Percentiles rank a stretch among this genome's conserved stretches.
Conservation (phyloP, 2,888 invertebrate genomes). For the Scaptomyza parva region DNA sequence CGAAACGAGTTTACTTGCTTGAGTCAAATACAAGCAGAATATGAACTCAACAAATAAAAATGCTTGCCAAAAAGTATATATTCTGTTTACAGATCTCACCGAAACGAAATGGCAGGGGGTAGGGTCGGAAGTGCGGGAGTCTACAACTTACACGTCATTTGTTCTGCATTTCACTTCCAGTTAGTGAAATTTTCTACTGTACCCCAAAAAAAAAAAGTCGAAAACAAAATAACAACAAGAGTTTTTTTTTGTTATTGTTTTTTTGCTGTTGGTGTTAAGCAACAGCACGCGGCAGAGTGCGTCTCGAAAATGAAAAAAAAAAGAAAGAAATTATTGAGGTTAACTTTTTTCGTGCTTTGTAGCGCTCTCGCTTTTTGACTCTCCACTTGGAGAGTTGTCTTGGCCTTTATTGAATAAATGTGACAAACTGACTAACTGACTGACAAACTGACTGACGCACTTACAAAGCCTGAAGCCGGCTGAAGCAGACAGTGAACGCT, state of each 20-base stretch:
- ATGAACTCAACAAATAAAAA: conserved; percentile 58
- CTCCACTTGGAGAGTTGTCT: conserved; percentile 59
- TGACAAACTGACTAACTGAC: conserved; percentile 58
- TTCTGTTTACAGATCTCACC: conserved; percentile 46
- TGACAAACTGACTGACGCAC: conserved; percentile 30
- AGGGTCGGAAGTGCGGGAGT: conserved; percentile 29
- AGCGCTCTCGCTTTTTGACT: conserved; percentile 73
- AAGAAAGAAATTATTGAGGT: conserved; percentile 58
- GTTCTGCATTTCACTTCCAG: conserved; percentile 79
- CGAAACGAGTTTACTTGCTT: conserved; percentile 64
- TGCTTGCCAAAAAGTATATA: conserved; percentile 47
- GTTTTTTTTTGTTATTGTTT: conserved; percentile 45
- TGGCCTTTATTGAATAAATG: conserved; percentile 80
- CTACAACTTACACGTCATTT: conserved; percentile 57
- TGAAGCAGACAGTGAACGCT: conserved; percentile 34
- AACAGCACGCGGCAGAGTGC: conserved; percentile 69
- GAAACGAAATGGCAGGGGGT: conserved; percentile 3
- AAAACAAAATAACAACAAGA: conserved; percentile 39
- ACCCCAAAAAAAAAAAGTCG: conserved; percentile 16
- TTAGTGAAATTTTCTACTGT: conserved; percentile 72
- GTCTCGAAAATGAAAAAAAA: conserved; percentile 61
- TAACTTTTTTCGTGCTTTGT: conserved; percentile 66
- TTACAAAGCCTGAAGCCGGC: conserved; percentile 27
- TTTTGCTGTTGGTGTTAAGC: conserved; percentile 62
- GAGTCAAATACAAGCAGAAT: conserved; percentile 31